phyloP scores from a whole-genome alignment of 2,888 invertebrate species.

The Agrochola lota region DNA sequence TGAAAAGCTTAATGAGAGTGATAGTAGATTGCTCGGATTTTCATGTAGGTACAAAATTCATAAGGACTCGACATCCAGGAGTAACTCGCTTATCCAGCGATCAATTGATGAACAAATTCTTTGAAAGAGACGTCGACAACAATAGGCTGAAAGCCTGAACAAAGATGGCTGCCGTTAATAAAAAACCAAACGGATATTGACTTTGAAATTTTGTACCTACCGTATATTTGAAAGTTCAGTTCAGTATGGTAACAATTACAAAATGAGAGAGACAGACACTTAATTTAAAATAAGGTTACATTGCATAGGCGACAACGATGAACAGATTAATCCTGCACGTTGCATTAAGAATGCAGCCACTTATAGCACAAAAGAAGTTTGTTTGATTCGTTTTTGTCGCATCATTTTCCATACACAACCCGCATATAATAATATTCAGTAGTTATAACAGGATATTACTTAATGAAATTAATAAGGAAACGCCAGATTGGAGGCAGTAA shows the following conservation, averaged over 20 bases:
- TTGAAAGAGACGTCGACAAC: background rate
- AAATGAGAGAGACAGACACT: background rate
- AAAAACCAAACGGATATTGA: background rate
- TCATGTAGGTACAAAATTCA: background rate
- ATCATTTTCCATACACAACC: background rate
- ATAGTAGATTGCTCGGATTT: background rate
- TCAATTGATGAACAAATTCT: constrained; percentile 6
- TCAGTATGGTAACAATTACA: background rate
- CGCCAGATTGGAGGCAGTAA: constrained; percentile 9
- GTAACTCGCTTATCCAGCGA: background rate
- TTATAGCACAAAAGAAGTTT: background rate
- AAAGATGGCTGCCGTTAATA: background rate
- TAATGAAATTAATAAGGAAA: constrained; percentile 47
- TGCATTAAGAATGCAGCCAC: background rate
- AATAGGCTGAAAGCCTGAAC: background rate
- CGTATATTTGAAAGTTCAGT: background rate
- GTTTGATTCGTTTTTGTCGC: background rate
- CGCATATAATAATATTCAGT: constrained; percentile 17
- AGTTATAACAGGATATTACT: constrained; percentile 24
- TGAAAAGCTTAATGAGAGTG: background rate
- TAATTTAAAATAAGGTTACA: too few species aligned
- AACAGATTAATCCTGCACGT: background rate
- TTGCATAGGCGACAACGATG: background rate
- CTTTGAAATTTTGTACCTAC: background rate
- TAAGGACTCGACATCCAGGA: background rate